Evolutionary conservation across 1,140 invertebrate genomes (phyloP).

Genomic region (Zaprionus africanus): DNA sequence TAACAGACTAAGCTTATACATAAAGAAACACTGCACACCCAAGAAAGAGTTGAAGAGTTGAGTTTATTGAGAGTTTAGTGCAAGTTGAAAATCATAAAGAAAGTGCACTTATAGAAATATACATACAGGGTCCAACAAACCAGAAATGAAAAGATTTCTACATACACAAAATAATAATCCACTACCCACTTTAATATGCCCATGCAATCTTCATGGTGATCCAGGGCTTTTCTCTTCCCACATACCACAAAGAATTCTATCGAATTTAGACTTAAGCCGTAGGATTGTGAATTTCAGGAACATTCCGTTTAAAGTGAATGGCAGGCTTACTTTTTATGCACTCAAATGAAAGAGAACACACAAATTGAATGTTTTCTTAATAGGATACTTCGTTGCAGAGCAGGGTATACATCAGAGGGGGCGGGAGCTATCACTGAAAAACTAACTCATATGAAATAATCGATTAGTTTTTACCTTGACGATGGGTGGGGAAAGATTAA

Average conservation of each 20-base stretch:
- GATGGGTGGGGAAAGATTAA: conserved; percentile 13
- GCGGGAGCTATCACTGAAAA: conserved; percentile 36
- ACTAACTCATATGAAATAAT: conserved; percentile 69
- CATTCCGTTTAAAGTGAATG: not conserved
- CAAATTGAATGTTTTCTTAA: not conserved
- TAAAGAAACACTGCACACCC: not conserved
- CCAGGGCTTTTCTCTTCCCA: not conserved
- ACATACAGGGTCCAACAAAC: conserved; percentile 25
- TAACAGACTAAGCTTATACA: conserved; percentile 4
- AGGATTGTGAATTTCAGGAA: not conserved
- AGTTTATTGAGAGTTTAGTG: conserved; percentile 20
- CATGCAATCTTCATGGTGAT: not conserved
- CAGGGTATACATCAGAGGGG: not conserved
- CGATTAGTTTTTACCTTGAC: conserved; percentile 50
- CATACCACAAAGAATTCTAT: not conserved
- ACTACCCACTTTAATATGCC: not conserved
- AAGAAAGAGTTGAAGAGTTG: not conserved
- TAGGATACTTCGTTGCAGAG: not conserved
- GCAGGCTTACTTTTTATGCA: not conserved
- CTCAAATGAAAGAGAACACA: not conserved
- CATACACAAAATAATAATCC: conserved; percentile 11
- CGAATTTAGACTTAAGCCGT: conserved; percentile 1
- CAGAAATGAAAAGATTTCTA: conserved; percentile 21
- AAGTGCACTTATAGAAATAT: conserved; percentile 18
- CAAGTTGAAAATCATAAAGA: conserved; percentile 26